phyloP scores from a whole-genome alignment of 2,888 invertebrate species.

The Monochamus alternatus region DNA sequence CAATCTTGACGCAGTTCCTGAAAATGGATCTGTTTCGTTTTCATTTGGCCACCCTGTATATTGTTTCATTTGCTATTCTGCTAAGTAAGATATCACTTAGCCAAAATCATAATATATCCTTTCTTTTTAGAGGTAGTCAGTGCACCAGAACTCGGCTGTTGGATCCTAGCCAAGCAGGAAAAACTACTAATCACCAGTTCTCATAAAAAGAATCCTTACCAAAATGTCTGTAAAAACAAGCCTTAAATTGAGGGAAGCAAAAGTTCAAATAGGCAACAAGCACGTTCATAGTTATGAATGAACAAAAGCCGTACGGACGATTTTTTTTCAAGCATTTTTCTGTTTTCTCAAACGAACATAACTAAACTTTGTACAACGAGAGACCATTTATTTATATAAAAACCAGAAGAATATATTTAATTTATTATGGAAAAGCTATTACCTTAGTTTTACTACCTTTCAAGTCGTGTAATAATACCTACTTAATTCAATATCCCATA shows the following conservation, averaged over 20 bases:
- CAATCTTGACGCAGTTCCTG: no score
- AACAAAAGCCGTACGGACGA: slow-evolving; percentile 22
- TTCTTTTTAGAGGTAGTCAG: not conserved
- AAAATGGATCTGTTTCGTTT: no score
- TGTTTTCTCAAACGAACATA: slow-evolving; percentile 17
- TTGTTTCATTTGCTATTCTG: no score
- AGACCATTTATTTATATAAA: slow-evolving; percentile 26
- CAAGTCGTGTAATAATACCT: no score
- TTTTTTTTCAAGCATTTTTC: slow-evolving; percentile 11
- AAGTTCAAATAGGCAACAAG: slow-evolving; percentile 34
- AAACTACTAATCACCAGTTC: slow-evolving; percentile 55
- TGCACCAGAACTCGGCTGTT: slow-evolving; percentile 33
- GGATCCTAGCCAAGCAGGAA: slow-evolving; percentile 52
- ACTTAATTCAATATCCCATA: no score
- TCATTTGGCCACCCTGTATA: no score
- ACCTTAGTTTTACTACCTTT: no score
- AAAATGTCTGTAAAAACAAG: slow-evolving; percentile 45
- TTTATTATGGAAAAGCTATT: no score
- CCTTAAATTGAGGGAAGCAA: slow-evolving; percentile 33
- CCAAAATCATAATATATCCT: not conserved
- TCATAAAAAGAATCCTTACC: slow-evolving; percentile 50
- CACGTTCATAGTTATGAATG: slow-evolving; percentile 31
- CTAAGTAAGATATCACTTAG: not conserved
- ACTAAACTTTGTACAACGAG: slow-evolving; percentile 21
- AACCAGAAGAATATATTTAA: not conserved